A percentile compares a stretch with the other conserved stretches of the same genome.
These are phyloP conservation scores for Caenorhabditis macrosperma DNA, from an alignment of 2,888 invertebrate species.

Conservation along the genomic window DNA sequence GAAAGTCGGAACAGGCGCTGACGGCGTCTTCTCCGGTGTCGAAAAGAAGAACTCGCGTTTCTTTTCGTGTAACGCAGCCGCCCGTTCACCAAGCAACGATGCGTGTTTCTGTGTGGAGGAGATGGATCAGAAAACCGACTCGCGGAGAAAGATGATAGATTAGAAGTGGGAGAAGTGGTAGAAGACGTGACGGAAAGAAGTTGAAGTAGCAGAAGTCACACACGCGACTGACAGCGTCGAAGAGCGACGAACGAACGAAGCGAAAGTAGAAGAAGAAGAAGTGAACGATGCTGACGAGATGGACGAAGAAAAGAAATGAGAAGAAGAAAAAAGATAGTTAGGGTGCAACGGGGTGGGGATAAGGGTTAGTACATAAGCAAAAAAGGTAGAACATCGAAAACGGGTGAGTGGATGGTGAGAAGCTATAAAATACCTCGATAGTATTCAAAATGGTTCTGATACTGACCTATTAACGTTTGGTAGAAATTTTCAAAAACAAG, in stretches of 20 bases:
- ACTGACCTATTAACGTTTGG: too few species aligned
- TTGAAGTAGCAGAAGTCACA: constrained; percentile 35
- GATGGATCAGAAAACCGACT: constrained; percentile 3
- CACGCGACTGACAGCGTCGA: background rate
- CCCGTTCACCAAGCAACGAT: constrained; percentile 29
- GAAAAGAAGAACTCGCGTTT: constrained; percentile 62
- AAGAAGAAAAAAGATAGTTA: constrained; percentile 5
- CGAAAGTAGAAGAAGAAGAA: constrained; percentile 13
- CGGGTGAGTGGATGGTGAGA: background rate
- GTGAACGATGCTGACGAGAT: background rate
- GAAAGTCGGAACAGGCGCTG: constrained; percentile 6
- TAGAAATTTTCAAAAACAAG: too few species aligned
- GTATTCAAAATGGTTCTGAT: too few species aligned
- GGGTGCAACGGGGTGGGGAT: constrained; percentile 11
- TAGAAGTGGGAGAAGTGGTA: constrained; percentile 32
- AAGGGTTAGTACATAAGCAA: constrained; percentile 6
- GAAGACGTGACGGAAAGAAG: constrained; percentile 11
- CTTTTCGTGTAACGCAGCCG: constrained; percentile 58
- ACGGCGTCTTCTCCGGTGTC: constrained; percentile 55
- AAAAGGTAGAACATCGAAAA: background rate
- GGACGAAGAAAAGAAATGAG: constrained; percentile 4
- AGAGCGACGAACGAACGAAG: background rate
- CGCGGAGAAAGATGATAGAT: constrained; percentile 23
- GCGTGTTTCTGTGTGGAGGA: constrained; percentile 31
- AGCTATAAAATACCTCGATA: too few species aligned